A percentile compares a stretch with the other conserved stretches of the same genome.
Evolutionary conservation across 2,113 vertebrate species (phyloP).

Genomic region (Phocoena phocoena): DNA sequence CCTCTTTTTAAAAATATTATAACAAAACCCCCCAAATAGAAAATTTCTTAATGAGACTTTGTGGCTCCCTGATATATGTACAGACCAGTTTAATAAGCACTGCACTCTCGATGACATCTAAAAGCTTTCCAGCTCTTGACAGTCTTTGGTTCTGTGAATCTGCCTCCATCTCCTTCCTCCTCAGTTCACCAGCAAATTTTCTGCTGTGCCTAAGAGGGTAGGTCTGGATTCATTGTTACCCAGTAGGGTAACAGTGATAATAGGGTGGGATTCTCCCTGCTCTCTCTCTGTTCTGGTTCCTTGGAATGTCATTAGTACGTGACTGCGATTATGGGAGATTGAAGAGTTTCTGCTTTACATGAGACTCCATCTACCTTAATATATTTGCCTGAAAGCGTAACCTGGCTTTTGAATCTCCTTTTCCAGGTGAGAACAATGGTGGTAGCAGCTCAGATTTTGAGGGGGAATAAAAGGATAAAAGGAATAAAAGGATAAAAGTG

Average conservation of each 20-base stretch:
- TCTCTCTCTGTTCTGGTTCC: not conserved
- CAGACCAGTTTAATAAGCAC: not conserved
- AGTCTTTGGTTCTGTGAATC: not conserved
- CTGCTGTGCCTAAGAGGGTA: not conserved
- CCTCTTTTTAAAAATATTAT: not conserved
- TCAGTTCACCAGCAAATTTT: not conserved
- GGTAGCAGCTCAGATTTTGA: not conserved
- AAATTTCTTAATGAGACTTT: not conserved
- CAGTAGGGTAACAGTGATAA: not conserved
- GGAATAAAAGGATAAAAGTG: not conserved
- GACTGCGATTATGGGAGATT: not conserved
- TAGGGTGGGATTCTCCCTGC: not conserved
- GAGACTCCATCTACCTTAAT: not conserved
- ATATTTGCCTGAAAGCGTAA: not conserved
- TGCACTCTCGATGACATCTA: not conserved
- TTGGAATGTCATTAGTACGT: not conserved
- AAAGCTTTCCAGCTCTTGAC: not conserved
- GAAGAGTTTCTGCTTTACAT: not conserved
- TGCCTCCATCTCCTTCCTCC: not conserved
- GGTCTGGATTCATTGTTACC: not conserved
- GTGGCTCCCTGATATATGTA: not conserved
- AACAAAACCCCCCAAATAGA: not conserved
- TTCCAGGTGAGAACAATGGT: not conserved
- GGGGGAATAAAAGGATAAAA: not conserved
- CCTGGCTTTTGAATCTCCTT: not conserved